Conservation (phyloP, 2,888 invertebrate species). For the Leptarthrus brevirostris region DNA sequence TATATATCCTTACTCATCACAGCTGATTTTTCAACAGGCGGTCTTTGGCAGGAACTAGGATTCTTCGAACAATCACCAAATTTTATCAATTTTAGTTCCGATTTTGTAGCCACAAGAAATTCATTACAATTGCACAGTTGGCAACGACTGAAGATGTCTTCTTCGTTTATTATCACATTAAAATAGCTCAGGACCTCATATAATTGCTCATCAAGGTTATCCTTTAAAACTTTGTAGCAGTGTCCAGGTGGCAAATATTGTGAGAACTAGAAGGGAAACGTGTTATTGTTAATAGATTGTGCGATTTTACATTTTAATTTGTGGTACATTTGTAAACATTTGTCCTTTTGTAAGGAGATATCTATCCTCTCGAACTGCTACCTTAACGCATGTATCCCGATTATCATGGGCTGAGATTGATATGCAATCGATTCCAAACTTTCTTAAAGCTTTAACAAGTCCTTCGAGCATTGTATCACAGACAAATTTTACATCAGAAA, state of each 20-base stretch:
- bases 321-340: constrained; percentile 67
- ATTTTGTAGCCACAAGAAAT: constrained; percentile 52
- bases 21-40: constrained; percentile 18
- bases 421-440: constrained; percentile 73
- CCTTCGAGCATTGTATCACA: constrained; percentile 74
- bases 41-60: neutral
- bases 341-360: constrained; percentile 71
- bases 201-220: constrained; percentile 73
- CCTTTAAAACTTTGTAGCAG: constrained; percentile 70
- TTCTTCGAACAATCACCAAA: neutral
- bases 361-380: constrained; percentile 69
- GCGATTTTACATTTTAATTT: no score
- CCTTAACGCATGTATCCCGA: constrained; percentile 69
- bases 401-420: constrained; percentile 68
- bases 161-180: constrained; percentile 72
- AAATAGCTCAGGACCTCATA: constrained; percentile 75
- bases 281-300: no score
- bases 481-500: constrained; percentile 66
- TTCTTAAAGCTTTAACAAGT: constrained; percentile 73
- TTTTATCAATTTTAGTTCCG: neutral
- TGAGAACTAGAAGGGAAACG: constrained; percentile 59
- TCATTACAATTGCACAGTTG: constrained; percentile 70
- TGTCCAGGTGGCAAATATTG: constrained; percentile 54
- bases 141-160: constrained; percentile 79
- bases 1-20: constrained; percentile 26